Percentiles rank a stretch among this genome's conserved stretches.
phyloP scores from a whole-genome alignment of 1,140 invertebrate species.

The Ridgeia piscesae region DNA sequence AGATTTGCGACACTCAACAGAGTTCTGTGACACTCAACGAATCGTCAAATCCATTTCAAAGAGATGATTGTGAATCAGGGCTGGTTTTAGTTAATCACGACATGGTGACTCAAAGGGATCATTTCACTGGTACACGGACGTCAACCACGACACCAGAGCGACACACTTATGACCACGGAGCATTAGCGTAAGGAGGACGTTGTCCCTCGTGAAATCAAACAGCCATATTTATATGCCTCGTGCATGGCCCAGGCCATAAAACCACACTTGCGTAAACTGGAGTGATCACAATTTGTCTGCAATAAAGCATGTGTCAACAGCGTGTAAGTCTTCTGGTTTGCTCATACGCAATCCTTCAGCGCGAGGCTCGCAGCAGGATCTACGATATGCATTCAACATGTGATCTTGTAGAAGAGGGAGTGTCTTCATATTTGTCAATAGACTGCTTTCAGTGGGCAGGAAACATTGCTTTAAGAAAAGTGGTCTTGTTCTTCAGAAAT shows the following conservation, averaged over 20 bases:
- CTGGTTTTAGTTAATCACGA: neutral
- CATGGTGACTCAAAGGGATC: neutral
- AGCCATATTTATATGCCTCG: neutral
- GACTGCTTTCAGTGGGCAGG: neutral
- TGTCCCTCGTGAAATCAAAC: neutral
- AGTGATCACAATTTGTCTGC: neutral
- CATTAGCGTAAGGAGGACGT: neutral
- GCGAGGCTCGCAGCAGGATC: neutral
- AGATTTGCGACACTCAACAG: neutral
- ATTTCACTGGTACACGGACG: neutral
- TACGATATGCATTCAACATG: neutral
- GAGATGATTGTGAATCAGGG: neutral
- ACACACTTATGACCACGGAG: neutral
- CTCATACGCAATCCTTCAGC: neutral
- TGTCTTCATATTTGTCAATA: neutral
- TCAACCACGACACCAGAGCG: neutral
- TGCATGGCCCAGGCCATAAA: neutral
- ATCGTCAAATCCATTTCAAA: slow-evolving; percentile 1
- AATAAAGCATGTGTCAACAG: neutral
- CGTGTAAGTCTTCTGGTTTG: neutral
- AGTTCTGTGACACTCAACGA: neutral
- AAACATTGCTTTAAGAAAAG: neutral
- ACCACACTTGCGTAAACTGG: neutral
- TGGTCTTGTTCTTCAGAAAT: neutral
- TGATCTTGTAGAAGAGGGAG: neutral